A percentile compares a stretch with the other conserved stretches of the same genome.
These are phyloP conservation scores for Oreochromis aureus DNA, from an alignment of 2,113 vertebrate species.

Conservation along the genomic window DNA sequence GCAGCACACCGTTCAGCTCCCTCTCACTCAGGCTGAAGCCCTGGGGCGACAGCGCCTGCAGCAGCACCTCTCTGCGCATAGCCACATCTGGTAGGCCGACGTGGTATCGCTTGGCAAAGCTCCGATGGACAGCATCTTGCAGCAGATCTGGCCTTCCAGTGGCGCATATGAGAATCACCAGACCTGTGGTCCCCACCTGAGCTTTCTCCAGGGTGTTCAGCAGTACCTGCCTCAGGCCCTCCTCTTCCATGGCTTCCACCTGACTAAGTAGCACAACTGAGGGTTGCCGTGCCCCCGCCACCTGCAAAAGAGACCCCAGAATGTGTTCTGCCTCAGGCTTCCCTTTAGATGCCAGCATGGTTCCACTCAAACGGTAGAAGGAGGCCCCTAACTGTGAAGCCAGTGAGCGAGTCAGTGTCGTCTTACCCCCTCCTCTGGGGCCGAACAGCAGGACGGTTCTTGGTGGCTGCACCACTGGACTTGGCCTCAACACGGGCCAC, in stretches of 20 bases:
- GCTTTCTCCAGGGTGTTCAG: constrained; percentile 82
- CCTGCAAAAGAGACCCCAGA: constrained; percentile 81
- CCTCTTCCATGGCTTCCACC: constrained; percentile 80
- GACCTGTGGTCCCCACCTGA: constrained; percentile 70
- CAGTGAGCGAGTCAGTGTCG: constrained; percentile 83
- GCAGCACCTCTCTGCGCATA: constrained; percentile 83
- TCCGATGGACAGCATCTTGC: constrained; percentile 83
- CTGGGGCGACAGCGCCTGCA: constrained; percentile 80
- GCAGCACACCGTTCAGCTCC: constrained; percentile 83
- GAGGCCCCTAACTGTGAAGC: constrained; percentile 89
- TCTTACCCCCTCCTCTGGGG: constrained; percentile 84
- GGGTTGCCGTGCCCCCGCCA: constrained; percentile 80
- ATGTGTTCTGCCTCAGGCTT: constrained; percentile 86
- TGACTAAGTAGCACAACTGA: constrained; percentile 86
- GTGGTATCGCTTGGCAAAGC: constrained; percentile 86
- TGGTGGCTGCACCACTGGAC: constrained; percentile 66
- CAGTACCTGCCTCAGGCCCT: constrained; percentile 77
- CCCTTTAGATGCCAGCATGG: constrained; percentile 79
- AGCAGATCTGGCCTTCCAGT: constrained; percentile 85
- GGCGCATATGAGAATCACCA: constrained; percentile 82
- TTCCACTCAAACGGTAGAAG: constrained; percentile 79
- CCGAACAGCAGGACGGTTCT: constrained; percentile 90
- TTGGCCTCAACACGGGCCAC: constrained; percentile 85
- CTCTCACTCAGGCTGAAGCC: constrained; percentile 82
- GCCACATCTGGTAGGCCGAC: constrained; percentile 79